These are phyloP conservation scores for Zosterops borbonicus DNA, from an alignment of 2,113 vertebrate species.

Conservation along the genomic window DNA sequence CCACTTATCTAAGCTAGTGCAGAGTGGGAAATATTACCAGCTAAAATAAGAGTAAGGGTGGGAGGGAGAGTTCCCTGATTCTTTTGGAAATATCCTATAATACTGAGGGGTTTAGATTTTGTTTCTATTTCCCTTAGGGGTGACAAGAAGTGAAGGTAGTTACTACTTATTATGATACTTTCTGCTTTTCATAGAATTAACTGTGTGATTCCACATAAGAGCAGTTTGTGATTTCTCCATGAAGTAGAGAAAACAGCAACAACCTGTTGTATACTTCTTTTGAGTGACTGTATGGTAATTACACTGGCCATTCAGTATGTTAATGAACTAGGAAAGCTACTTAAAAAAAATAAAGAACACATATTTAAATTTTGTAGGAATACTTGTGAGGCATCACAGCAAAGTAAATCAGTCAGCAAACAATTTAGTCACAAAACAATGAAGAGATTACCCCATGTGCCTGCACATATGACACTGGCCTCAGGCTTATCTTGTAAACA, in stretches of 20 bases:
- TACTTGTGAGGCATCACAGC: neutral
- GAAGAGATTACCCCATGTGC: neutral
- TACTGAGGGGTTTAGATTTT: neutral
- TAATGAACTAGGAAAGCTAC: neutral
- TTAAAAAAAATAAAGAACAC: neutral
- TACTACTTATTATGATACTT: neutral
- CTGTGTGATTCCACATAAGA: neutral
- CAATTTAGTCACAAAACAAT: neutral
- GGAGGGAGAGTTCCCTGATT: neutral
- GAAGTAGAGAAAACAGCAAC: neutral
- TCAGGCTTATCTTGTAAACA: neutral
- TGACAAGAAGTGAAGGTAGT: neutral
- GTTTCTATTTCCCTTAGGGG: neutral
- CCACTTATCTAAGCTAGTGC: neutral
- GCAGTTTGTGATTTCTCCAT: neutral
- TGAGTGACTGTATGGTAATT: neutral
- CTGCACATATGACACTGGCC: neutral
- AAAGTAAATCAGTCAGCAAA: neutral
- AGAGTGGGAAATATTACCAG: neutral
- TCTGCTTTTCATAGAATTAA: neutral
- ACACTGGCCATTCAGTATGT: neutral
- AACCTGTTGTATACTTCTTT: neutral
- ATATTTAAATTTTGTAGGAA: neutral
- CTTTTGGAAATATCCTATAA: neutral
- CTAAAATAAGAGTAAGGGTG: neutral